Evolutionary conservation across 2,888 invertebrate genomes (phyloP), one percentile per base, ranked within the genome.

Genomic region (Lepetodrilus schrolli): DNA sequence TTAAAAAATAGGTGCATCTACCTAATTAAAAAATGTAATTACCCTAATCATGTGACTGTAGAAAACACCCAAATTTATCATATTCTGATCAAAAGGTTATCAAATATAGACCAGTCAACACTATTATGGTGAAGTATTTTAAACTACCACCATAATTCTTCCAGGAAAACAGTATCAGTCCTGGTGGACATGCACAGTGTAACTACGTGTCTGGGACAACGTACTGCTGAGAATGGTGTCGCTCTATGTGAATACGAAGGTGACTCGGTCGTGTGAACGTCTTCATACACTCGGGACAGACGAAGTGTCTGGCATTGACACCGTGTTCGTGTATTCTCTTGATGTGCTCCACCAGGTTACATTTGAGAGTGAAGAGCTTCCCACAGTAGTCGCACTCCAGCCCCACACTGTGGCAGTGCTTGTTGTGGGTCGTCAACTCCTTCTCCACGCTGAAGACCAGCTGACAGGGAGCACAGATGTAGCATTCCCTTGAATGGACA

Each of bases 311-410:
- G 21, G 58, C 58, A 34, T 58, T 58, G 26, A 58, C 58, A 0
- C 58, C 58, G 10, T 58, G 58, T 17, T 58, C 58, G 8, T 58
- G 58, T 4, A 58, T 58, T 30, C 58, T 30, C 34, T 58, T 58
- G n/a, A 58, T 34, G 17, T 58, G 58, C 30, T 58, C 58, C 13
- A 58, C 58, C 58, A 58, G 17, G 17, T 58, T 58, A 26, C 58
- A 58, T 34, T 58, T 58, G n/a, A 58, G 8, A n/a, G 58, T 58
- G 17, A 58, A 58, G 17, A 58, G 17, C 17, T 58, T 58, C 2
- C 58, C 58, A 34, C 58, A 58, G 30, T 58, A 34, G 13, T 58
- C 58, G 34, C 58, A 58, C 0, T n/a, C 58, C 17, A 58, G 34
- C 7, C 58, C 58, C 2, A 13, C 17, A 7, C 58, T 34, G 34